Base-by-base conservation (phyloP, 2,797 vertebrate species). In the Morus bassanus region DNA sequence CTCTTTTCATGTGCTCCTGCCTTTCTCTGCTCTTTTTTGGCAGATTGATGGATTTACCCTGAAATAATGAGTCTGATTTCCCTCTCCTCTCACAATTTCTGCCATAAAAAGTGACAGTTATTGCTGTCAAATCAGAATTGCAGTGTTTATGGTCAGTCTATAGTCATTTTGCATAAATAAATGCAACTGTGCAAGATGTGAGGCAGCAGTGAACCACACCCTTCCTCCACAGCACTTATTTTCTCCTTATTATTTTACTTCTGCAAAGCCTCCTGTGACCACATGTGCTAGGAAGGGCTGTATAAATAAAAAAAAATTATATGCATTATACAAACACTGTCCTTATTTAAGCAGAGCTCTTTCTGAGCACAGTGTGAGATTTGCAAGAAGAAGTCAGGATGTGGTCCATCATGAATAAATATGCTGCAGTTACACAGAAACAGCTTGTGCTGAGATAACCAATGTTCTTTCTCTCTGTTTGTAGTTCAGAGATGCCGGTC, bases 401-500 rank as follows among this genome's bases (percentile, higher is more conserved):
- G 10, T 51, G 70, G 24, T 23, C 21, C 72, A 9, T 37, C 2
- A 11, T 25, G 74, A 83, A 72, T 65, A 88, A 79, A 48, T 2
- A 6, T 3, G 3, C 45, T 33, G 41, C 46, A 30, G 8, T 9
- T 11, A 16, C n/a, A 30, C 23, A 37, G 24, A 39, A 41, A 0
- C 0, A 11, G 57, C 45, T 77, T 30, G 35, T 23, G 65, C 64
- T 59, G 86, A 68, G 68, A 4, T 69, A 63, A 93, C 85, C 39
- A 46, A 72, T 7, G 54, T 59, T 90, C 23, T 85, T 87, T 46
- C 61, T 48, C 54, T 93, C 43, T 84, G 12, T 75, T 68, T 84
- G 39, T 57, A 99, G 99, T 99, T 98, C 97, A 98, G 98, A 91
- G 98, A 98, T 0, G 97, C 98, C 37, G 98, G 98, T 54, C 98